These are phyloP conservation scores for Erebia epiphron DNA, from an alignment of 2,888 invertebrate species.

Conservation along the genomic window DNA sequence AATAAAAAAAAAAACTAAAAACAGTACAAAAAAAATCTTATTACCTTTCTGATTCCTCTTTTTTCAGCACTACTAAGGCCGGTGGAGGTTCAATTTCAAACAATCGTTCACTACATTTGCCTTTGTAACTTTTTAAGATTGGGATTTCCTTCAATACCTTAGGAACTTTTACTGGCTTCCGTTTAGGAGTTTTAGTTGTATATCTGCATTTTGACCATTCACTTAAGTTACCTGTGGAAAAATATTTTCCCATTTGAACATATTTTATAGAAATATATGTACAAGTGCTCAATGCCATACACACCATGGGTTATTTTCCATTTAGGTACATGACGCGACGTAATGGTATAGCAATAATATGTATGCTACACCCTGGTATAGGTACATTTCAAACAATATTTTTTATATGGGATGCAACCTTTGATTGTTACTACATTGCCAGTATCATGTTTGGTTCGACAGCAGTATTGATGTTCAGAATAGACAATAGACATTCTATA, in stretches of 20 bases:
- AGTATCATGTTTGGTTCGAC: too few species aligned
- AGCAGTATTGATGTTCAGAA: too few species aligned
- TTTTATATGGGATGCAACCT: too few species aligned
- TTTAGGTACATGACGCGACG: not conserved
- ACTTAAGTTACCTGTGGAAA: constrained; percentile 81
- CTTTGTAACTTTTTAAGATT: constrained; percentile 85
- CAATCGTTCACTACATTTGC: constrained; percentile 81
- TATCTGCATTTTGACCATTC: constrained; percentile 96
- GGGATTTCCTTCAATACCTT: constrained; percentile 78
- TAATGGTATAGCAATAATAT: too few species aligned
- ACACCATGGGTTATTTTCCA: not conserved
- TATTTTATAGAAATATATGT: not conserved
- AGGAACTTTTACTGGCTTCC: constrained; percentile 88
- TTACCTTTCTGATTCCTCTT: constrained; percentile 72
- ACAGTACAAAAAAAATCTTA: not conserved
- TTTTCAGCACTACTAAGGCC: constrained; percentile 68
- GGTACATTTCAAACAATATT: too few species aligned
- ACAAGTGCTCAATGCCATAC: not conserved
- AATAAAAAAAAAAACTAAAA: not conserved
- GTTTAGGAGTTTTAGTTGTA: constrained; percentile 87
- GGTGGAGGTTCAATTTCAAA: constrained; percentile 71
- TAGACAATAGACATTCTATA: too few species aligned
- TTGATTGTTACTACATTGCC: too few species aligned
- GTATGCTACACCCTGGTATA: too few species aligned
- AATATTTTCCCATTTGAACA: not conserved